A percentile compares a stretch with the other conserved stretches of the same genome.
phyloP scores from a whole-genome alignment of 2,888 invertebrate species.

The Dysmachus trigonus region DNA sequence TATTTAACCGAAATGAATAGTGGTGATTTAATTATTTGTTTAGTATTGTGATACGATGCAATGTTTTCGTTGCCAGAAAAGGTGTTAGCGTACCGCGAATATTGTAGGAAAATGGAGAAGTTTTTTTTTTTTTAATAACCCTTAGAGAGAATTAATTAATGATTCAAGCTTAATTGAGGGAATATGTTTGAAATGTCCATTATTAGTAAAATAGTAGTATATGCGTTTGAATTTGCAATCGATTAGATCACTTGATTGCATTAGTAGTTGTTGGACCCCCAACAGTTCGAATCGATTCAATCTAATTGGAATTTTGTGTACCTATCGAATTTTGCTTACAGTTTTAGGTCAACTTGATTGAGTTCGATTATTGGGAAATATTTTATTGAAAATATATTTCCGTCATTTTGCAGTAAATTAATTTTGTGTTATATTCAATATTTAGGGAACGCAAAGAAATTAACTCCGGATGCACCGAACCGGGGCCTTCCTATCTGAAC shows the following conservation, averaged over 20 bases:
- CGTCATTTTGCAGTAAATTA: not conserved
- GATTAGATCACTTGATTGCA: not conserved
- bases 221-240: not conserved
- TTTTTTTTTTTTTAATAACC: not conserved
- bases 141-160: not conserved
- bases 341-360: not conserved
- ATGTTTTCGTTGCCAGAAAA: not conserved
- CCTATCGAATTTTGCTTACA: not conserved
- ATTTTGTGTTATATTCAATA: not conserved
- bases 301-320: not conserved
- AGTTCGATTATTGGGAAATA: not conserved
- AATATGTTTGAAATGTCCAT: not conserved
- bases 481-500: not conserved
- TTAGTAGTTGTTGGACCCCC: not conserved
- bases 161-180: not conserved
- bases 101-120: not conserved
- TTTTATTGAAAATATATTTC: not conserved
- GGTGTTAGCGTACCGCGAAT: not conserved
- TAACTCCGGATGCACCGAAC: not conserved
- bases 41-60: not conserved
- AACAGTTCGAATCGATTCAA: not conserved
- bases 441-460: not conserved
- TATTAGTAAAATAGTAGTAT: not conserved
- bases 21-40: not conserved
- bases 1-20: not conserved